A percentile compares a stretch with the other conserved stretches of the same genome.
Conservation (phyloP, 1,140 invertebrate species). For the Plectrocnemia conspersa region DNA sequence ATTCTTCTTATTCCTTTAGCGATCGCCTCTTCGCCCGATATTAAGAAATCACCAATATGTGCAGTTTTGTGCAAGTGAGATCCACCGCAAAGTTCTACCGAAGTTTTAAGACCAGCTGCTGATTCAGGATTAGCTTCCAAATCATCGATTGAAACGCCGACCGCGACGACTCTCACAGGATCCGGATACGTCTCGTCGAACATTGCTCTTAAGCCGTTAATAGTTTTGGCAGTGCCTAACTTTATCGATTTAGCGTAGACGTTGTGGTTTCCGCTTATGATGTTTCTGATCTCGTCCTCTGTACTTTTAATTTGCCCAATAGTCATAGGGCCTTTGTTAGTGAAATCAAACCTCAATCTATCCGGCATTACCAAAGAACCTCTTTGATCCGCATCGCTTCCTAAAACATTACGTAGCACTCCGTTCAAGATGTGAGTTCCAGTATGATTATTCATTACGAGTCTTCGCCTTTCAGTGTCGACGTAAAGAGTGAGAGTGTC, state of each 20-base stretch:
- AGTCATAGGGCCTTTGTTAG: slow-evolving; percentile 89
- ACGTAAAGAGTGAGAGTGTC: slow-evolving; percentile 80
- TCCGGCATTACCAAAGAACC: slow-evolving; percentile 99
- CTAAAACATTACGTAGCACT: slow-evolving; percentile 83
- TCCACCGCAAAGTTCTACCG: slow-evolving; percentile 99
- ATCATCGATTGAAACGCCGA: slow-evolving; percentile 89
- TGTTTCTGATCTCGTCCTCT: slow-evolving; percentile 73
- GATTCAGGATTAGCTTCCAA: slow-evolving; percentile 81
- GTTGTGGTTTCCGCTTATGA: slow-evolving; percentile 73
- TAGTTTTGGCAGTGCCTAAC: slow-evolving; percentile 80
- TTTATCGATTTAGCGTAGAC: slow-evolving; percentile 90
- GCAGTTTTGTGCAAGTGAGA: slow-evolving; percentile 88
- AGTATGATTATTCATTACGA: slow-evolving; percentile 99
- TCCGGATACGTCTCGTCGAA: slow-evolving; percentile 99
- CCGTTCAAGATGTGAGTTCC: slow-evolving; percentile 97
- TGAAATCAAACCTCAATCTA: slow-evolving; percentile 94
- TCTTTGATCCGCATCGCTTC: slow-evolving; percentile 89
- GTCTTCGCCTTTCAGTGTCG: slow-evolving; percentile 75
- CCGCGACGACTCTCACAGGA: slow-evolving; percentile 93
- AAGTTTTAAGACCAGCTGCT: slow-evolving; percentile 73
- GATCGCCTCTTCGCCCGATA: slow-evolving; percentile 97
- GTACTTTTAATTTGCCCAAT: slow-evolving; percentile 78
- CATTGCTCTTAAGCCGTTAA: slow-evolving; percentile 93
- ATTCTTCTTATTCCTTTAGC: slow-evolving; percentile 97
- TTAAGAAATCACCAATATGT: slow-evolving; percentile 93